Evolutionary conservation across 2,888 invertebrate species (phyloP), one percentile per base, ranked within the genome.

Genomic region (Pristionchus exspectatus): DNA sequence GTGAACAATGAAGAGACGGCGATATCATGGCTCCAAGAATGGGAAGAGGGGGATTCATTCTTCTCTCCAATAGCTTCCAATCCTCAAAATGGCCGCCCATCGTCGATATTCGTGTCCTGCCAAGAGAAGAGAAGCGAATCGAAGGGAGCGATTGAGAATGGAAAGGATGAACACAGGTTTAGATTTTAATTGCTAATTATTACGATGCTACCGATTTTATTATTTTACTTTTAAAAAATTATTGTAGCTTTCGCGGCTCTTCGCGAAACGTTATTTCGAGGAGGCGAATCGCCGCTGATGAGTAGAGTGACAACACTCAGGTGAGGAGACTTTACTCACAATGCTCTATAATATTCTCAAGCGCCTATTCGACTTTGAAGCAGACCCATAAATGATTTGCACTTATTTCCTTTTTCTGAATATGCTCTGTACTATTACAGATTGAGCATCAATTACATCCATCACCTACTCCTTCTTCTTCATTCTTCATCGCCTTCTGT

Each of bases 81-180:
- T 33, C 50, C n/a, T 85, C 54, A 5, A 12, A 50, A 87, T 87
- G 87, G 87, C 87, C 38, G 87, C 87, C 18, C 87, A 87, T 69
- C 38, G 87, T 16, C 66, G 69, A 87, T 87, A 87, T 44, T 16
- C 87, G 69, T 87, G 87, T 87, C 66, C 69, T 44, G 63, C 87
- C 27, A 87, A 87, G 69, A 87, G 87, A 69, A 87, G 87, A 50
- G 87, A 87, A 69, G 87, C 87, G 1, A 87, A 87, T 87, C 66
- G 87, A 69, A 63, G 87, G 50, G 87, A 87, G 54, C 24, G 87
- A 87, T 12, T 87, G 69, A 66, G 87, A 50, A 87, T 87, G 87
- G 66, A 66, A 44, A 87, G 24, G 38, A 87, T 87, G 87, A 87
- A 87, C n/a, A 24, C 63, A 7, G 63, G 63, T 63, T 9, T n/a